Percentiles rank a stretch among this genome's conserved stretches.
Conservation (phyloP, 2,113 vertebrate genomes). For the Trogon melanurus region DNA sequence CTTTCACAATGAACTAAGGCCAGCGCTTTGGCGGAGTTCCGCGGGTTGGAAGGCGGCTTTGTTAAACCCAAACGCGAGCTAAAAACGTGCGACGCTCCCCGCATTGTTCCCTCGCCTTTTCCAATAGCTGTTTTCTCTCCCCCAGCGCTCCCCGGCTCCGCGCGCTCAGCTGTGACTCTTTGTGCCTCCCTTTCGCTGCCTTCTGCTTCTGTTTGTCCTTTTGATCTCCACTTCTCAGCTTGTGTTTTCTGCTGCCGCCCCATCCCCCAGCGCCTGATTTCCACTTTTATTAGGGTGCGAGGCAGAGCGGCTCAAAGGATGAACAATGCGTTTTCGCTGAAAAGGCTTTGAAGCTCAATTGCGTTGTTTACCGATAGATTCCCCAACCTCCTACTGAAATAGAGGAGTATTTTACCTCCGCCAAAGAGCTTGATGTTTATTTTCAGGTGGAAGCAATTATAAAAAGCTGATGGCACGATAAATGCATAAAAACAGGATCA, state of each 20-base stretch:
- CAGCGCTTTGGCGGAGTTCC: not conserved
- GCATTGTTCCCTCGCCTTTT: conserved; percentile 12
- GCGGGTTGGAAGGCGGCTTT: conserved; percentile 21
- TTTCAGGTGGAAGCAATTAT: conserved; percentile 21
- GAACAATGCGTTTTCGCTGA: conserved; percentile 38
- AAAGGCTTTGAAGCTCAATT: conserved; percentile 56
- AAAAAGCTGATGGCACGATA: not conserved
- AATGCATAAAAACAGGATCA: not conserved
- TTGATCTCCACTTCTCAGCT: conserved; percentile 67
- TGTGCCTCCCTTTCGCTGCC: conserved; percentile 54
- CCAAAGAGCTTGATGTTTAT: not conserved
- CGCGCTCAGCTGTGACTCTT: conserved; percentile 62
- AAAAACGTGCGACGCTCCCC: not conserved
- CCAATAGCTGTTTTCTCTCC: conserved; percentile 44
- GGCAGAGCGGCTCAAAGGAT: conserved; percentile 37
- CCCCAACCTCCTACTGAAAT: conserved; percentile 27
- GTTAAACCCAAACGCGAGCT: conserved; percentile 27
- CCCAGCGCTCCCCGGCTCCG: not conserved
- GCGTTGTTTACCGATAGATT: conserved; percentile 45
- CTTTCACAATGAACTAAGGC: conserved; percentile 6
- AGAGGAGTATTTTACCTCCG: conserved; percentile 24
- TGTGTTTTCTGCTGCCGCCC: conserved; percentile 19
- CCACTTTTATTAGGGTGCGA: conserved; percentile 63
- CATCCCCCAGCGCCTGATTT: conserved; percentile 32
- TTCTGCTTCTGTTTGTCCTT: conserved; percentile 71